These are phyloP conservation scores for Tetranychus truncatus DNA, from an alignment of 2,888 invertebrate species.

Conservation along the genomic window DNA sequence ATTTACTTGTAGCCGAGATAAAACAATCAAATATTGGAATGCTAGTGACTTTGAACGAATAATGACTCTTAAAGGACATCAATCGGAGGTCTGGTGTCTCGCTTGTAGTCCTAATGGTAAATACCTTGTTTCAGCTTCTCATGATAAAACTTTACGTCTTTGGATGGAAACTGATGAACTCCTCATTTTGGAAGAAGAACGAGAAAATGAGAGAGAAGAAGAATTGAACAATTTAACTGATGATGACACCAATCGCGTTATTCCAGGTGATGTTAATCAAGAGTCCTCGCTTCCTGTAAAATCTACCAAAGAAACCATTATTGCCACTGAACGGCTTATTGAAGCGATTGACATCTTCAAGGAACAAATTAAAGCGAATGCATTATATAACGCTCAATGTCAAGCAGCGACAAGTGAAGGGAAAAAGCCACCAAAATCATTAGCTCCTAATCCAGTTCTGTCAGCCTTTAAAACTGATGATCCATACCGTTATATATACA, in stretches of 20 bases:
- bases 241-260: constrained; percentile 22
- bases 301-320: constrained; percentile 69
- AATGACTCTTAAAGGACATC: constrained; percentile 68
- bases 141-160: constrained; percentile 66
- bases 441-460: constrained; percentile 58
- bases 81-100: constrained; percentile 55
- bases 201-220: constrained; percentile 56
- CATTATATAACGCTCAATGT: constrained; percentile 25
- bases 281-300: constrained; percentile 63
- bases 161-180: constrained; percentile 70
- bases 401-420: constrained; percentile 19
- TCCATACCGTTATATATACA: constrained; percentile 58
- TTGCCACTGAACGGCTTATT: constrained; percentile 72
- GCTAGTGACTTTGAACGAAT: constrained; percentile 77
- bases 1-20: constrained; percentile 82
- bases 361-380: constrained; percentile 38
- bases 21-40: constrained; percentile 90
- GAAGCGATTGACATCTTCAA: constrained; percentile 65
- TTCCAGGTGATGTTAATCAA: constrained; percentile 44
- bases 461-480: constrained; percentile 52
- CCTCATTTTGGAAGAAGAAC: constrained; percentile 74
- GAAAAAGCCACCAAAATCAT: constrained; percentile 34
- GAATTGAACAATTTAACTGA: constrained; percentile 41
- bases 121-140: constrained; percentile 57
- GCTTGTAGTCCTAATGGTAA: constrained; percentile 62